Percentiles rank a stretch among this genome's conserved stretches.
phyloP scores from a whole-genome alignment of 2,113 vertebrate genomes.

The Odocoileus hemionus region DNA sequence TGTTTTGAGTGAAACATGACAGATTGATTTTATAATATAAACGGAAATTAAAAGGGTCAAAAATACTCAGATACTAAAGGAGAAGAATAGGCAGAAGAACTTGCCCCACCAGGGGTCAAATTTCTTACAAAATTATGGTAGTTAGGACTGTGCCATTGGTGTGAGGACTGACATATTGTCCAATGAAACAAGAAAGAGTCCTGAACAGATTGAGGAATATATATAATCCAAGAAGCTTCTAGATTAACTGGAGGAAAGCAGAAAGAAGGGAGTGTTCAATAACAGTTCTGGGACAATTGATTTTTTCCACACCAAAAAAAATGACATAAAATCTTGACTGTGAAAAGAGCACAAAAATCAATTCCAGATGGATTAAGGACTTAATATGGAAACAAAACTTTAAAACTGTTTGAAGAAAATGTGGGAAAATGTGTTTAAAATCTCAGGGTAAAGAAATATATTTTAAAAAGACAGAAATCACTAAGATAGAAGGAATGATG shows the following conservation, averaged over 20 bases:
- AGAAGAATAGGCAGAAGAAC: not conserved
- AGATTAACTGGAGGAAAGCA: not conserved
- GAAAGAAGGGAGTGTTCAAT: not conserved
- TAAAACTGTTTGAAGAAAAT: constrained; percentile 42
- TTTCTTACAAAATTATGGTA: constrained; percentile 16
- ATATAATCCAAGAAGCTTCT: not conserved
- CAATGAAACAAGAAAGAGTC: not conserved
- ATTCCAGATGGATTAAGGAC: constrained; percentile 51
- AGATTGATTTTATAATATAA: constrained; percentile 40
- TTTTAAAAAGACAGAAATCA: constrained; percentile 33
- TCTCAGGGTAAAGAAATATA: not conserved
- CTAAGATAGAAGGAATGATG: constrained; percentile 1
- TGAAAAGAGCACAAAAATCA: constrained; percentile 50
- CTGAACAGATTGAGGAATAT: constrained; percentile 5
- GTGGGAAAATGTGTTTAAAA: constrained; percentile 41
- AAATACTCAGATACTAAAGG: not conserved
- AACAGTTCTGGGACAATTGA: constrained; percentile 27
- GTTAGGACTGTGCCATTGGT: not conserved
- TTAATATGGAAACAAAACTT: constrained; percentile 29
- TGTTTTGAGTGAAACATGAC: constrained; percentile 35
- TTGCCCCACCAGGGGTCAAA: not conserved
- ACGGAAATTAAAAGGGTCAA: not conserved
- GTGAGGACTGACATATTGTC: not conserved
- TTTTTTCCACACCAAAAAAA: constrained; percentile 25
- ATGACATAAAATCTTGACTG: not conserved